These are phyloP conservation scores for Nowickia ferox DNA, from an alignment of 2,888 invertebrate genomes.

Conservation along the genomic window DNA sequence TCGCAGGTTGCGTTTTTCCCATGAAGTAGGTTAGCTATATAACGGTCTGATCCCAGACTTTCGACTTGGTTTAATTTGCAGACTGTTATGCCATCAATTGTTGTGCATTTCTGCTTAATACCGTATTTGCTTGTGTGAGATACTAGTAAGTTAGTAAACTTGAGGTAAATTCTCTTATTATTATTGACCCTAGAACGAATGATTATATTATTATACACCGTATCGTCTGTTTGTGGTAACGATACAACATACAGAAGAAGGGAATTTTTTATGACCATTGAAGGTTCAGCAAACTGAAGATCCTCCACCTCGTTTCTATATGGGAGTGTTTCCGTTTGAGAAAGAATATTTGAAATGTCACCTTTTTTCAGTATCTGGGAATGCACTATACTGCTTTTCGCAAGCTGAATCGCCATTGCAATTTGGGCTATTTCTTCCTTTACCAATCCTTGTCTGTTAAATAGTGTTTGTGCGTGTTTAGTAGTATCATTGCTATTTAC, in stretches of 20 bases:
- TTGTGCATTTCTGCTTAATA: slow-evolving; percentile 7
- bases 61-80: neutral
- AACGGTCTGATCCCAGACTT: neutral
- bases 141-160: slow-evolving; percentile 59
- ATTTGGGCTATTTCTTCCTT: slow-evolving; percentile 33
- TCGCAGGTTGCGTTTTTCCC: slow-evolving; percentile 57
- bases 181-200: slow-evolving; percentile 60
- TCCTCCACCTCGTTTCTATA: slow-evolving; percentile 69
- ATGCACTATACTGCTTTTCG: slow-evolving; percentile 68
- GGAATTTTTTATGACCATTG: slow-evolving; percentile 66
- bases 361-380: slow-evolving; percentile 68
- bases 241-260: slow-evolving; percentile 62
- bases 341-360: slow-evolving; percentile 67
- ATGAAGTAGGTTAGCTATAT: slow-evolving; percentile 45
- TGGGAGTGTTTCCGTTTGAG: slow-evolving; percentile 68
- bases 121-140: neutral
- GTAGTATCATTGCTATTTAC: neutral
- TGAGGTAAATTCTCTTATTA: slow-evolving; percentile 59
- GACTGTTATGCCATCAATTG: slow-evolving; percentile 24
- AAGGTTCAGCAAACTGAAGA: slow-evolving; percentile 68
- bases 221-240: slow-evolving; percentile 66
- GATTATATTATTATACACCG: slow-evolving; percentile 63
- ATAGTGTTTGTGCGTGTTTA: neutral
- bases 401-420: slow-evolving; percentile 52
- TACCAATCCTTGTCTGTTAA: slow-evolving; percentile 7